phyloP scores from a whole-genome alignment of 2,888 invertebrate genomes.

The Seira sanloemensis region DNA sequence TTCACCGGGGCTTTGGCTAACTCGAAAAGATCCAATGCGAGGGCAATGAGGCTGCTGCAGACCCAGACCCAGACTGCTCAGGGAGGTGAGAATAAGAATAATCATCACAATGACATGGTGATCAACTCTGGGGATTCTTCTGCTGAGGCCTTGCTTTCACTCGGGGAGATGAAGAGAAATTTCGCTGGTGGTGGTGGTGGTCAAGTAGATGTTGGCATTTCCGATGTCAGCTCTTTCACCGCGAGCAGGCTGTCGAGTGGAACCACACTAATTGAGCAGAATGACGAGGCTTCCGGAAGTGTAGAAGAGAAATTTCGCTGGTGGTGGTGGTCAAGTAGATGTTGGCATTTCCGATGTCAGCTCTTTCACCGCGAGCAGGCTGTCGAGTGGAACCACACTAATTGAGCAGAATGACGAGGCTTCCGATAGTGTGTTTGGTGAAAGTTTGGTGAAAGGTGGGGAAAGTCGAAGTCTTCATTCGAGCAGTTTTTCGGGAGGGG shows the following conservation, averaged over 20 bases:
- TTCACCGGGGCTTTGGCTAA: conserved; percentile 10
- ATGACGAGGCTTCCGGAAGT: neutral
- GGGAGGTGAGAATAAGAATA: conserved; percentile 30
- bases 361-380: conserved; percentile 49
- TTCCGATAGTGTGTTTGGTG: neutral
- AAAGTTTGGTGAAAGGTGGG: too few species aligned
- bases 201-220: conserved; percentile 30
- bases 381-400: conserved; percentile 31
- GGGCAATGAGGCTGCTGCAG: conserved; percentile 40
- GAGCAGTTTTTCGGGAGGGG: too few species aligned
- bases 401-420: conserved; percentile 22
- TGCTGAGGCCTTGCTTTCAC: neutral
- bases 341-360: conserved; percentile 46
- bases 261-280: conserved; percentile 21
- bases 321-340: conserved; percentile 28
- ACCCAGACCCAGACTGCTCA: neutral
- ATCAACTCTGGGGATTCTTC: conserved; percentile 31
- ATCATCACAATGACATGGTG: conserved; percentile 10
- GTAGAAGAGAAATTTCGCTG: neutral
- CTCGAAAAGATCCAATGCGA: conserved; percentile 36
- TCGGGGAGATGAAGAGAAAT: neutral
- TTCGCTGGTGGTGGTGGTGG: neutral
- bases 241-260: conserved; percentile 42
- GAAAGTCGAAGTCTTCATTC: too few species aligned
- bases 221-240: conserved; percentile 49